Conservation (phyloP, 2,888 invertebrate species). For the Cheilosia soror region DNA sequence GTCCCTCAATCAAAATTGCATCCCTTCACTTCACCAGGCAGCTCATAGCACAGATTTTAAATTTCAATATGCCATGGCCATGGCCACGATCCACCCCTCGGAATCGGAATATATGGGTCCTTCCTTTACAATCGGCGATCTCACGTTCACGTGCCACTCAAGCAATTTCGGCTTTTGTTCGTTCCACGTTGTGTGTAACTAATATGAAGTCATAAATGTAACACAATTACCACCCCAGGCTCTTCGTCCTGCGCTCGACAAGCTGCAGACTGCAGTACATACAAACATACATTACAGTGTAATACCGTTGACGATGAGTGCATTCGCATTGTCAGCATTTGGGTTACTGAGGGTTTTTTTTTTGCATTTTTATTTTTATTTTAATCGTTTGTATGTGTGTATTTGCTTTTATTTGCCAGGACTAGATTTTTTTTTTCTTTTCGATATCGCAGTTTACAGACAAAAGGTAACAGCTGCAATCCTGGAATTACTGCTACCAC, state of each 20-base stretch:
- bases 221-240: slow-evolving; percentile 72
- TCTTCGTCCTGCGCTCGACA: slow-evolving; percentile 40
- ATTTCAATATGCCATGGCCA: slow-evolving; percentile 42
- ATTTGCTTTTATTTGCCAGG: slow-evolving; percentile 58
- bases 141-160: slow-evolving; percentile 74
- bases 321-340: slow-evolving; percentile 36
- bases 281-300: slow-evolving; percentile 4
- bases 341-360: slow-evolving; percentile 38
- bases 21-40: background rate
- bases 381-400: slow-evolving; percentile 32
- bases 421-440: slow-evolving; percentile 56
- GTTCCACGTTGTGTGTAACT: slow-evolving; percentile 67
- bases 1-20: slow-evolving; percentile 54
- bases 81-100: slow-evolving; percentile 66
- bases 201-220: slow-evolving; percentile 74
- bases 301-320: slow-evolving; percentile 31
- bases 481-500: slow-evolving; percentile 62
- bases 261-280: slow-evolving; percentile 60
- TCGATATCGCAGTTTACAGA: slow-evolving; percentile 1
- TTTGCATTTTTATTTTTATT: slow-evolving; percentile 38
- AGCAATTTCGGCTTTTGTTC: slow-evolving; percentile 60
- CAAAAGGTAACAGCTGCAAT: slow-evolving; percentile 76
- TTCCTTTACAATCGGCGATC: slow-evolving; percentile 48
- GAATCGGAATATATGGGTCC: slow-evolving; percentile 24
- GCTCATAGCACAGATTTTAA: slow-evolving; percentile 19